phyloP scores from a whole-genome alignment of 1,140 invertebrate species.

The Lucilia sericata region DNA sequence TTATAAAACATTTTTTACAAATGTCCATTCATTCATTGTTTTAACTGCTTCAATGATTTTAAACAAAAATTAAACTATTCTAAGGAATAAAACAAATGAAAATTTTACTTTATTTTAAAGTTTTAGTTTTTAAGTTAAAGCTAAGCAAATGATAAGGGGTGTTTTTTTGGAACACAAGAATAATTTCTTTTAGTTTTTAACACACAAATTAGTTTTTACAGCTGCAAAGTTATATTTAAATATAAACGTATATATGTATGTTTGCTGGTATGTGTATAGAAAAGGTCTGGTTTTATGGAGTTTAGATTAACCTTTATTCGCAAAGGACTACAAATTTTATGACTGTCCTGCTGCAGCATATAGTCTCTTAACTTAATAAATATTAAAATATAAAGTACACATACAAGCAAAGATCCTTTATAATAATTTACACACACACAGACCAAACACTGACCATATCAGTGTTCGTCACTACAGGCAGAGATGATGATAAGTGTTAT shows the following conservation, averaged over 20 bases:
- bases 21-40: not conserved
- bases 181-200: not conserved
- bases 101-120: no score
- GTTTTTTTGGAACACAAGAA: not conserved
- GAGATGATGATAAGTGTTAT: conserved; percentile 48
- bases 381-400: conserved; percentile 56
- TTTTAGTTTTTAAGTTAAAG: not conserved
- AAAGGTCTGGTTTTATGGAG: not conserved
- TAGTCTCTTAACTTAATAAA: conserved; percentile 58
- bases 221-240: not conserved
- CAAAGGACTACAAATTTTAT: conserved; percentile 39
- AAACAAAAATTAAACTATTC: not conserved
- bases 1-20: not conserved
- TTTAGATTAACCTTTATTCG: conserved; percentile 39
- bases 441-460: no score
- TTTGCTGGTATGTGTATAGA: not conserved
- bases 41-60: not conserved
- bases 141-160: not conserved
- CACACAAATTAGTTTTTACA: conserved; percentile 38
- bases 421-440: not conserved
- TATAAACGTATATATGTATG: not conserved
- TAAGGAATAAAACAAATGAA: not conserved
- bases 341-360: conserved; percentile 47
- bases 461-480: no score
- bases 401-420: conserved; percentile 29